Conservation (phyloP, 92 coral and sea anemone species). For the Muricea muricata region DNA sequence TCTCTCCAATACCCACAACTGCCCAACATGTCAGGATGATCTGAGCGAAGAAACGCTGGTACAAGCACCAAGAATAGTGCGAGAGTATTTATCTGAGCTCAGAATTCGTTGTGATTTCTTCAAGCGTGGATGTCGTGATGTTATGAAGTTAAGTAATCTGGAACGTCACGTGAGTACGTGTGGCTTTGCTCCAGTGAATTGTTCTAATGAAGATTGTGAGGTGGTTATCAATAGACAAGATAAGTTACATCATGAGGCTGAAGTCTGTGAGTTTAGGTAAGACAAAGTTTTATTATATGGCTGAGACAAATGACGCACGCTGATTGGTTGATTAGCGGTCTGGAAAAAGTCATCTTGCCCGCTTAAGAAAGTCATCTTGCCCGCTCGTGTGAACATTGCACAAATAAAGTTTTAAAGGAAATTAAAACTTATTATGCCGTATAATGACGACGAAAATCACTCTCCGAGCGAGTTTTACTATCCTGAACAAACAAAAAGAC, state of each 20-base stretch:
- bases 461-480: too few relatives aligned
- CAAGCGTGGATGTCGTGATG: slow-evolving; percentile 56
- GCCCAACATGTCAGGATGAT: slow-evolving; percentile 68
- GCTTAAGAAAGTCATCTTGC: too few relatives aligned
- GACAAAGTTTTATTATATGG: too few relatives aligned
- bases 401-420: too few relatives aligned
- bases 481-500: too few relatives aligned
- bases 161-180: slow-evolving; percentile 41
- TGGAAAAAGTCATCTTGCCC: too few relatives aligned
- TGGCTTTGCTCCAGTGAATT: slow-evolving; percentile 54
- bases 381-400: too few relatives aligned
- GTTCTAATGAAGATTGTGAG: slow-evolving; percentile 59
- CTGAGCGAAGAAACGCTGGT: slow-evolving; percentile 29
- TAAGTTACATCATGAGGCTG: slow-evolving; percentile 5
- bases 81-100: slow-evolving; percentile 57
- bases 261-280: slow-evolving; percentile 18
- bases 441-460: too few relatives aligned
- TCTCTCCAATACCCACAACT: slow-evolving; percentile 39
- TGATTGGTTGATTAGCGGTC: too few relatives aligned
- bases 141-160: slow-evolving; percentile 50
- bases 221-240: slow-evolving; percentile 13
- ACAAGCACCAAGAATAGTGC: slow-evolving; percentile 64
- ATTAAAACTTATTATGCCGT: too few relatives aligned
- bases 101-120: slow-evolving; percentile 62
- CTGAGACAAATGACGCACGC: too few relatives aligned